Base-by-base conservation (phyloP, 2,888 invertebrate genomes). In the Parnassius smintheus region DNA sequence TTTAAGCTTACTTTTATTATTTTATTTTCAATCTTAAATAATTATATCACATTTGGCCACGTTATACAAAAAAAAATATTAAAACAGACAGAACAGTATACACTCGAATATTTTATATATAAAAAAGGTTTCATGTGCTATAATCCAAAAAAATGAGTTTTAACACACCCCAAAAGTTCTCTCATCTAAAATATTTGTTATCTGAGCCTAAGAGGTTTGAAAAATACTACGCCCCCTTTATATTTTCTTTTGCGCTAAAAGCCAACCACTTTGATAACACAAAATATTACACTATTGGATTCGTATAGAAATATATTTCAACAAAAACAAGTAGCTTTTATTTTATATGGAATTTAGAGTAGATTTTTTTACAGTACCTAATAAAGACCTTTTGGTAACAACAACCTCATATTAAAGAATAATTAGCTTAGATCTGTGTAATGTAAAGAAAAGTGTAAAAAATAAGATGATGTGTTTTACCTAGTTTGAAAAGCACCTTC, bases 101-200 rank as follows among this genome's bases (percentile, higher is more conserved):
- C 55, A 45, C 35, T 48, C 41, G 9, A 51, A 25, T 56, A 49
- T 7, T 49, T 49, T 13, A 49, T 13, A 18, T 49, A 13, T 53
- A 56, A 48, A 44, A 53, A 48, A 54, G 35, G 18, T 53, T 59
- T 13, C 18, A 50, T 49, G 25, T 63, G 55, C 46, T 46, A 50
- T 18, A 46, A 51, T 46, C 42, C 45, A 2, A 13, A 46, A 42
- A 64, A 56, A 46, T 53, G 59, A 64, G 41, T n/a, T 56, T 49
- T 48, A 42, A 59, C 56, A 51, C 63, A 51, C 45, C 52, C 52
- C 46, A 51, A 64, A 64, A 64, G 18, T 64, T 53, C 62, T 53
- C 57, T 41, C 51, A 9, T 60, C 64, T 64, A 53, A 64, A 60
- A 60, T 64, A 64, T 64, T 64, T 64, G 64, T 64, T 64, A 60